These are phyloP conservation scores for Poeciliopsis prolifica DNA, from an alignment of 2,113 vertebrate species.

Conservation along the genomic window DNA sequence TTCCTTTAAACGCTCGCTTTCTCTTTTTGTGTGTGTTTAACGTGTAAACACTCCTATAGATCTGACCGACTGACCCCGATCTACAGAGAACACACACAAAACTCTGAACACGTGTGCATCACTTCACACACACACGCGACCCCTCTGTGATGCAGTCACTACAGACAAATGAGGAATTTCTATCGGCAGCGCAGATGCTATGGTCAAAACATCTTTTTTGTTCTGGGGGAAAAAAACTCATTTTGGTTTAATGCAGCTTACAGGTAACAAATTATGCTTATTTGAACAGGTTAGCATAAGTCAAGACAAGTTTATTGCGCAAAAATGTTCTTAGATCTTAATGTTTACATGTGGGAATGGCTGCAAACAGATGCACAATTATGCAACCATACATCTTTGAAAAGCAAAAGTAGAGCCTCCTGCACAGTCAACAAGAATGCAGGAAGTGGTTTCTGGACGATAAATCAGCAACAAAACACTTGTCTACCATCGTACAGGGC, in stretches of 20 bases:
- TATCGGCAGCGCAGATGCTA: constrained; percentile 19
- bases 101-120: constrained; percentile 15
- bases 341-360: no score
- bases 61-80: constrained; percentile 48
- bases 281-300: no score
- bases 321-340: no score
- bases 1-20: constrained; percentile 34
- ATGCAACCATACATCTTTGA: no score
- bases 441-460: no score
- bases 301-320: no score
- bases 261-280: no score
- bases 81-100: constrained; percentile 22
- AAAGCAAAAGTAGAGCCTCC: no score
- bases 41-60: constrained; percentile 60
- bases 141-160: not conserved
- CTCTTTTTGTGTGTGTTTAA: constrained; percentile 49
- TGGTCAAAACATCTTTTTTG: constrained; percentile 12
- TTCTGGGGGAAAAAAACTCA: not conserved
- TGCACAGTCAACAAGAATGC: no score
- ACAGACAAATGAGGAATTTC: constrained; percentile 31
- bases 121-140: constrained; percentile 7
- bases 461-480: no score
- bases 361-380: no score
- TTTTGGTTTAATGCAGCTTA: not conserved
- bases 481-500: no score